Percentiles rank a stretch among this genome's conserved stretches.
Conservation (phyloP, 2,888 invertebrate species). For the Uloborus plumipes region DNA sequence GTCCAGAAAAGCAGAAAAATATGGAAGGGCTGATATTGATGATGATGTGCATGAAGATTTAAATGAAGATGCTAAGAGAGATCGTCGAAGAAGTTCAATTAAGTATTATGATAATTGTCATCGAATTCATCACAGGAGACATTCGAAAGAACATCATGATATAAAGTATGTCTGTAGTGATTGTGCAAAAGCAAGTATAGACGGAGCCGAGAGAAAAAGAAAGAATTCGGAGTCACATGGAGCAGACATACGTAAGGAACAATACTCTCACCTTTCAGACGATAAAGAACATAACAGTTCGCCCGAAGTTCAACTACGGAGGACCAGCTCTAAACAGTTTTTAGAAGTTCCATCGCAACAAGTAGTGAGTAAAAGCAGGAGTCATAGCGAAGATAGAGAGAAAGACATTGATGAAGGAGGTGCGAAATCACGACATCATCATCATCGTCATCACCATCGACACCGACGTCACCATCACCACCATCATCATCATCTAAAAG, state of each 20-base stretch:
- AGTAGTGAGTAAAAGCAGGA: neutral
- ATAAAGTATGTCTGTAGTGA: constrained; percentile 5
- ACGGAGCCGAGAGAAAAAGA: neutral
- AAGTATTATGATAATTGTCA: neutral
- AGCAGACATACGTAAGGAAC: constrained; percentile 10
- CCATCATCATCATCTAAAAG: constrained; percentile 51
- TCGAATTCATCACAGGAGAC: constrained; percentile 1
- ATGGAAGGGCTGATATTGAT: neutral
- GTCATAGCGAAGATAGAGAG: constrained; percentile 4
- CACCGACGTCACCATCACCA: constrained; percentile 51
- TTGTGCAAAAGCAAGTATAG: neutral
- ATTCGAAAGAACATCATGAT: constrained; percentile 16
- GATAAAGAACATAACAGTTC: constrained; percentile 2
- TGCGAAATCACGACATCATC: constrained; percentile 23
- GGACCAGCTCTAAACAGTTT: constrained; percentile 33
- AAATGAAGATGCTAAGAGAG: neutral
- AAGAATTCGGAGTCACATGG: constrained; percentile 1
- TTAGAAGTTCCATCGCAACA: constrained; percentile 34
- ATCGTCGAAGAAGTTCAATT: neutral
- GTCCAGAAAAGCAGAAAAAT: neutral
- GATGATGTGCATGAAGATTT: too few species aligned
- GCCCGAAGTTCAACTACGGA: neutral
- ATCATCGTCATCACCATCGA: constrained; percentile 39
- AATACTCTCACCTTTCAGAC: constrained; percentile 10
- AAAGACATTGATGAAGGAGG: constrained; percentile 12